Percentiles rank a stretch among this genome's conserved stretches.
Evolutionary conservation across 2,888 invertebrate species (phyloP).

Genomic region (Brachyptera putata): DNA sequence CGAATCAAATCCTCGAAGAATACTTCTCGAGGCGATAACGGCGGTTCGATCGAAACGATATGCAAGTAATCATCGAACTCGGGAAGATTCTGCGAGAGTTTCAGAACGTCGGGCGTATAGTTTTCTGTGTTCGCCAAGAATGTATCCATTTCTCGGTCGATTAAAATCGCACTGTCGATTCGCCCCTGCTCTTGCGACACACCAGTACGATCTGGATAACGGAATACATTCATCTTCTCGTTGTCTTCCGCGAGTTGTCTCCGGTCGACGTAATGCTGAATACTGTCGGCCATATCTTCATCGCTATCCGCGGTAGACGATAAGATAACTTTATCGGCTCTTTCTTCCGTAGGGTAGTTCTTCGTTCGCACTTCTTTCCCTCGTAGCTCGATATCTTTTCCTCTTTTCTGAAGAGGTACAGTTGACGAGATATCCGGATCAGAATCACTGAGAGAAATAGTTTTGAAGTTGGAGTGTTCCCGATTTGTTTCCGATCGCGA

Average conservation of each 20-base stretch:
- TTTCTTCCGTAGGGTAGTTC: neutral
- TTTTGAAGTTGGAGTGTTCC: neutral
- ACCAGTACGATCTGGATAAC: neutral
- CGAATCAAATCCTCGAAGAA: slow-evolving; percentile 25
- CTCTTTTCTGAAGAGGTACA: too few species aligned
- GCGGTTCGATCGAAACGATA: slow-evolving; percentile 35
- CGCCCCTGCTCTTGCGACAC: neutral
- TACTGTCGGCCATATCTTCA: neutral
- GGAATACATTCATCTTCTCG: neutral
- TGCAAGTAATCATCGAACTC: slow-evolving; percentile 36
- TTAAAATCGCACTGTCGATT: neutral
- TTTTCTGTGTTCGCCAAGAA: neutral
- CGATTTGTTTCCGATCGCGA: neutral
- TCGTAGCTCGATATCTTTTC: too few species aligned
- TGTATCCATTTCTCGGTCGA: neutral
- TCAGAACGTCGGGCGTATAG: neutral
- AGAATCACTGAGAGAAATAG: slow-evolving; percentile 3
- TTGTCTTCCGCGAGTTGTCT: too few species aligned
- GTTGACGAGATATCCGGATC: too few species aligned
- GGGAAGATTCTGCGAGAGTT: slow-evolving; percentile 22
- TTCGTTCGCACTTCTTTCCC: neutral
- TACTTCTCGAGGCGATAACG: slow-evolving; percentile 22
- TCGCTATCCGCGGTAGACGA: neutral
- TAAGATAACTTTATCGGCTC: neutral
- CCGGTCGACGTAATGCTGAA: too few species aligned